Evolutionary conservation across 2,888 invertebrate genomes (phyloP), one percentile per base, ranked within the genome.

Genomic region (Hartigia nigra): DNA sequence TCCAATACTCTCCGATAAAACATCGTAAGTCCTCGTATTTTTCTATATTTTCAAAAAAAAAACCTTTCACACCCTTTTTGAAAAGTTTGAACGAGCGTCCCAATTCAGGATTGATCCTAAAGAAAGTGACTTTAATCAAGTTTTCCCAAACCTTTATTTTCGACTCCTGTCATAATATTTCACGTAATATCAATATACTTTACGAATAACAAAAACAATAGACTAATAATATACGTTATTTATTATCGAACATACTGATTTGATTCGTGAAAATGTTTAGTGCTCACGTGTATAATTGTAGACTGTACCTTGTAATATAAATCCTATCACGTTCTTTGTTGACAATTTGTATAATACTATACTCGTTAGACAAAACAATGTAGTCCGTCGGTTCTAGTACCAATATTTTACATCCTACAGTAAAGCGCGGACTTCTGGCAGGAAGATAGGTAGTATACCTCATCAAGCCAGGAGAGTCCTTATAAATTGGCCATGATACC

Each of bases 401-500:
- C 23, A 9, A 55, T 55, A 23, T 55, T 55, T 39, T 39, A 39
- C 39, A 23, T 23, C 4, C 23, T 5, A 23, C 14, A 39, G 23
- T 39, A 39, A 39, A 39, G 39, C 5, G 23, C 14, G 4, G 39
- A 39, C 39, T 55, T 55, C 23, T 23, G 14, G 55, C 55, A 55
- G 55, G 23, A 9, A 23, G 23, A 55, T 55, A 55, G 55, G 23
- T 55, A 23, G 23, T 55, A 55, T 9, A 1, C 9, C 23, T 9
- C 23, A 23, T 55, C 55, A 55, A 55, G 55, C 55, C 55, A 23
- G 9, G 23, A 55, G 55, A 55, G 55, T 55, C 31, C 72, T 72
- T 72, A 72, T 72, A 72, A 72, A 72, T 72, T 72, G 72, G 72
- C 72, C 23, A 12, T 31, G 72, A 72, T 72, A 9, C 55, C 1